These are phyloP conservation scores for Lasioglossum marginatum DNA, from an alignment of 2,888 invertebrate species.

Conservation along the genomic window DNA sequence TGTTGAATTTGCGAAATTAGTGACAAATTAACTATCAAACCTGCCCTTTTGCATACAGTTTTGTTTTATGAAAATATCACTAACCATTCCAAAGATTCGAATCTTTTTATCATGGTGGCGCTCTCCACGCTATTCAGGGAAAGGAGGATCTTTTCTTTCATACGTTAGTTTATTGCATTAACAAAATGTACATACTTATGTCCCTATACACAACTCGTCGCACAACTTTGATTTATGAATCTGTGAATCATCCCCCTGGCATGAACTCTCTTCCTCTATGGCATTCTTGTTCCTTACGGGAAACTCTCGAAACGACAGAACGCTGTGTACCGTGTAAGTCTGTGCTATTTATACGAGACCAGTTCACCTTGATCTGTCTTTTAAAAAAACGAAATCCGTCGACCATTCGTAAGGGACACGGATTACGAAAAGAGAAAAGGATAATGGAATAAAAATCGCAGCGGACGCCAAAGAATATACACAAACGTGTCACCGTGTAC, in stretches of 20 bases:
- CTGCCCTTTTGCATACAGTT: not conserved
- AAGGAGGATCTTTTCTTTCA: not conserved
- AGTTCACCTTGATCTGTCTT: slow-evolving; percentile 15
- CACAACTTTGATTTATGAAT: slow-evolving; percentile 31
- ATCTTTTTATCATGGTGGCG: not conserved
- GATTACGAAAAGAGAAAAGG: not conserved
- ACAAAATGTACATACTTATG: slow-evolving; percentile 48
- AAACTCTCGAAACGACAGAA: slow-evolving; percentile 27
- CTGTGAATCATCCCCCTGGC: slow-evolving; percentile 14
- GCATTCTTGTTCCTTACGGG: slow-evolving; percentile 21
- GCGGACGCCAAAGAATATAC: slow-evolving; percentile 1
- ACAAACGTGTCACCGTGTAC: slow-evolving; percentile 19
- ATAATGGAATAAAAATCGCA: slow-evolving; percentile 29
- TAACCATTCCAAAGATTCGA: not conserved
- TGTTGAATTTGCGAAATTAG: not conserved
- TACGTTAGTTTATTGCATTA: slow-evolving; percentile 39
- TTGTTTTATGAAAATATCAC: not conserved
- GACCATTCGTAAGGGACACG: not conserved
- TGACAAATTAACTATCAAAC: not conserved
- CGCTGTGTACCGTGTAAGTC: not conserved
- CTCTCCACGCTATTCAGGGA: not conserved
- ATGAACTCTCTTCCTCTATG: slow-evolving; percentile 27
- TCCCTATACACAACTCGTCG: slow-evolving; percentile 37
- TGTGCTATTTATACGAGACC: slow-evolving; percentile 18
- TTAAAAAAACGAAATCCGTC: not conserved